Conservation (phyloP, 2,888 invertebrate genomes). For the Harpalus rubripes region DNA sequence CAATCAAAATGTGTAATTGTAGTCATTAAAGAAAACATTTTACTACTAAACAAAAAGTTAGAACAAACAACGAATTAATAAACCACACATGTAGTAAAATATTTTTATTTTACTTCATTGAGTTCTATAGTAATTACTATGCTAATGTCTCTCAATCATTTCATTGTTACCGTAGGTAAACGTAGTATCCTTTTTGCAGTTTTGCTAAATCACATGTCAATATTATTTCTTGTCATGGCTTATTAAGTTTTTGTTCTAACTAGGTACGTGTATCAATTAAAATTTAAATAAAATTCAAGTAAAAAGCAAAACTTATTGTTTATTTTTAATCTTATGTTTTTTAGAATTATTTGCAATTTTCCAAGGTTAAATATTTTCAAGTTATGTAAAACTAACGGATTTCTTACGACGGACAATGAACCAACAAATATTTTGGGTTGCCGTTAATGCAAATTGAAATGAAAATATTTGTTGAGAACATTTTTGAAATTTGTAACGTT, state of each 20-base stretch:
- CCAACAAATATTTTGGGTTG: conserved; percentile 24
- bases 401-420: conserved; percentile 45
- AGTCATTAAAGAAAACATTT: no score
- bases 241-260: conserved; percentile 19
- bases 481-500: no score
- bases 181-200: not conserved
- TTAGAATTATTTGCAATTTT: conserved; percentile 40
- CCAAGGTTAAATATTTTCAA: conserved; percentile 28
- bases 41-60: no score
- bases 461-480: not conserved
- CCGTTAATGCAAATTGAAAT: not conserved
- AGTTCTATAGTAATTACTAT: no score
- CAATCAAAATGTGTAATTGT: no score
- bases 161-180: not conserved
- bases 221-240: conserved; percentile 24
- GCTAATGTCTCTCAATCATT: no score
- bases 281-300: conserved; percentile 37
- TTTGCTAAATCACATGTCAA: conserved; percentile 20
- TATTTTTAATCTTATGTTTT: conserved; percentile 10
- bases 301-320: conserved; percentile 32
- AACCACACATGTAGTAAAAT: no score
- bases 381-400: conserved; percentile 45
- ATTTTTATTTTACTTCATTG: no score
- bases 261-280: conserved; percentile 31
- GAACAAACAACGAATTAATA: no score